Evolutionary conservation across 2,888 invertebrate species (phyloP).

Genomic region (Lasioglossum pauxillum): DNA sequence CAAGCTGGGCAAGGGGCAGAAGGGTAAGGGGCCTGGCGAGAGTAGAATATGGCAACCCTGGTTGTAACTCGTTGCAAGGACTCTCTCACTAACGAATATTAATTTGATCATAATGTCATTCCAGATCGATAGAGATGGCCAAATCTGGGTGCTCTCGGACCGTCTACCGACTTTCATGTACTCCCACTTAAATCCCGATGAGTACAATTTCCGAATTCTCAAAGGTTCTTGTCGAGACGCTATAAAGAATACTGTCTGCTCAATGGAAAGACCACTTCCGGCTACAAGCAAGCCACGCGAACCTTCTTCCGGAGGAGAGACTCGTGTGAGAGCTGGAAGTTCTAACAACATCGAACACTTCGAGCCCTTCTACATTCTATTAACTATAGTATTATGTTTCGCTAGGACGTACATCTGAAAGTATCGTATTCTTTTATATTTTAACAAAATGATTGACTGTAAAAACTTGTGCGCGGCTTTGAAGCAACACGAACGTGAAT

Average conservation of each 20-base stretch:
- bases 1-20: too few species aligned
- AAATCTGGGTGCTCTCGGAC: slow-evolving; percentile 91
- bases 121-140: slow-evolving; percentile 87
- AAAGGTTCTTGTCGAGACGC: slow-evolving; percentile 89
- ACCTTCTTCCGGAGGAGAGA: neutral
- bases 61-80: too few species aligned
- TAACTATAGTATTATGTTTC: neutral
- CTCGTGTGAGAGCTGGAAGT: neutral
- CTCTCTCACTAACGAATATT: too few species aligned
- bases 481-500: neutral
- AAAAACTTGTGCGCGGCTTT: neutral
- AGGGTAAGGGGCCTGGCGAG: too few species aligned
- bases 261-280: slow-evolving; percentile 1
- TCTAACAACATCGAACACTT: neutral
- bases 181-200: slow-evolving; percentile 86
- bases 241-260: slow-evolving; percentile 89
- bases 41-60: too few species aligned
- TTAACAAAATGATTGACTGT: neutral
- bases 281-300: slow-evolving; percentile 11
- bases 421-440: neutral
- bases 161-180: slow-evolving; percentile 90
- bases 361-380: neutral
- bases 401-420: slow-evolving; percentile 48
- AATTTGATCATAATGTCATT: neutral
- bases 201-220: slow-evolving; percentile 90